Conservation (phyloP, 2,888 invertebrate genomes). For the Diaphora mendica region DNA sequence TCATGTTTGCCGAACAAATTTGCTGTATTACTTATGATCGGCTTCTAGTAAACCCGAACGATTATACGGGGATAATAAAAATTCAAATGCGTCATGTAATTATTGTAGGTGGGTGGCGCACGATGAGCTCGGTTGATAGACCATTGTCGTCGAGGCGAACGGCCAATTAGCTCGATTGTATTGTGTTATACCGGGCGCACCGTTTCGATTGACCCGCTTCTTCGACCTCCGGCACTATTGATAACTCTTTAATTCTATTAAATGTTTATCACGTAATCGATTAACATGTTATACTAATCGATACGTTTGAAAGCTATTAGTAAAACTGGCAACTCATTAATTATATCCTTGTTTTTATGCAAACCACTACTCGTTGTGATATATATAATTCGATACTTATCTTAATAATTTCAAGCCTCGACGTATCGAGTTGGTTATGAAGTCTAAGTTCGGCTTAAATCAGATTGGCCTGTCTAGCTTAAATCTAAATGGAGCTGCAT, state of each 20-base stretch:
- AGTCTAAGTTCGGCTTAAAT: background rate
- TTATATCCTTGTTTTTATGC: slow-evolving; percentile 49
- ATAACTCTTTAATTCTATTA: slow-evolving; percentile 49
- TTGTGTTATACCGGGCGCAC: slow-evolving; percentile 56
- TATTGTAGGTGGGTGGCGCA: slow-evolving; percentile 41
- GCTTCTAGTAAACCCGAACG: slow-evolving; percentile 15
- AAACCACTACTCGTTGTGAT: slow-evolving; percentile 37
- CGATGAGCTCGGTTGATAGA: slow-evolving; percentile 41
- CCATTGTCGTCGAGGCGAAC: slow-evolving; percentile 56
- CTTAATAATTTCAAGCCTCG: background rate
- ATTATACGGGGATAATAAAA: slow-evolving; percentile 33
- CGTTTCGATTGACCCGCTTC: slow-evolving; percentile 65
- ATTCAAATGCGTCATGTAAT: slow-evolving; percentile 51
- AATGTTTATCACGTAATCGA: slow-evolving; percentile 51
- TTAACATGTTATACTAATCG: slow-evolving; percentile 43
- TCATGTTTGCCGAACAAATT: slow-evolving; percentile 49
- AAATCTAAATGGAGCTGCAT: background rate
- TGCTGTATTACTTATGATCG: slow-evolving; percentile 20
- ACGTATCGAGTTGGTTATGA: background rate
- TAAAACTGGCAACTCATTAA: slow-evolving; percentile 25
- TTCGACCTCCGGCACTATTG: slow-evolving; percentile 54
- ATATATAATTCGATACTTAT: slow-evolving; percentile 2
- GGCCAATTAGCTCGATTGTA: slow-evolving; percentile 67
- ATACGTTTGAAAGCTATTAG: slow-evolving; percentile 30
- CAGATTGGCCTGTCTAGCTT: background rate